Base-by-base conservation (phyloP, 2,113 vertebrate species). In the Elephas maximus region DNA sequence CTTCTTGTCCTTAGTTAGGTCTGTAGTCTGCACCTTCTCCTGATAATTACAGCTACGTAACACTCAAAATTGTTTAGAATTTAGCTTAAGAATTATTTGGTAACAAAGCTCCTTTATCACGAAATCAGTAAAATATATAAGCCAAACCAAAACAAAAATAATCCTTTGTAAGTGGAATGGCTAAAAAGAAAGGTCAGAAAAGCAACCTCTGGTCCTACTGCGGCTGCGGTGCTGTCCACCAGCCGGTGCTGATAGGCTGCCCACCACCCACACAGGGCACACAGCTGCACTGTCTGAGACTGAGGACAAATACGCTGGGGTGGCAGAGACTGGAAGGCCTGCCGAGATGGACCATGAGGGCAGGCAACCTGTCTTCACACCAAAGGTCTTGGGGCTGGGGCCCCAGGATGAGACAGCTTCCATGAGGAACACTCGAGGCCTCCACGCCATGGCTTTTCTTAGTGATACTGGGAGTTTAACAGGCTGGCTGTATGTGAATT, bases 231-330 rank as follows among this genome's bases (percentile, higher is more conserved):
- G 96, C 92, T 94, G 96, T 97, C 93, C 97, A 97, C 62, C 51
- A 26, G 74, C 21, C 71, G 91, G 96, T 96, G 96, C 96, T 97
- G 97, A 97, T 1, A 79, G 76, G 86, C n/a, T 44, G 18, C 24
- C 67, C 41, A 74, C 21, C 53, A 74, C 18, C 48, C 95, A 86
- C n/a, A 62, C n/a, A n/a, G 20, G n/a, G 76, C 28, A 37, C 41
- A 8, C 21, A 60, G 65, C 37, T 76, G 48, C 2, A 0, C 30
- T 21, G 63, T 5, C 3, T 20, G 67, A 96, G 77, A 81, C 20
- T 8, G 9, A 12, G 30, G 65, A 81, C 26, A 91, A 45, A 88
- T 1, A 67, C 4, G 5, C 51, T 2, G 48, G 60, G 78, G 48
- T 24, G 26, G 44, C 41, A 83, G 3, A 23, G 44, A 57, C 1